Evolutionary conservation across 2,797 vertebrate species (phyloP).

Genomic region (Tenualosa ilisha): DNA sequence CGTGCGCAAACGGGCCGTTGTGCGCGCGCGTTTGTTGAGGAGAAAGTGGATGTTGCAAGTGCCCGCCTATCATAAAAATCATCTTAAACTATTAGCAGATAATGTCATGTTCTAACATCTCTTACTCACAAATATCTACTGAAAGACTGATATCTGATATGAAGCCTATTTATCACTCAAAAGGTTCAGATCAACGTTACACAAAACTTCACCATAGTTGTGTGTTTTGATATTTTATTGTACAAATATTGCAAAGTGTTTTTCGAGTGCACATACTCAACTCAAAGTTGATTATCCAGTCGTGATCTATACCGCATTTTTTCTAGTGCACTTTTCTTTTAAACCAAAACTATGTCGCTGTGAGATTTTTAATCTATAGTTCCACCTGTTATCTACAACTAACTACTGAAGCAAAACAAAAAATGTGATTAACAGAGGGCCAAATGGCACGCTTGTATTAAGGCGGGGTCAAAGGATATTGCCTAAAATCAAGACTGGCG

Average conservation of each 20-base stretch:
- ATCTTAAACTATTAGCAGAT: background rate
- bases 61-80: background rate
- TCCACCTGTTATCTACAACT: slow-evolving; percentile 21
- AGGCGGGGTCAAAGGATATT: slow-evolving; percentile 68
- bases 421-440: background rate
- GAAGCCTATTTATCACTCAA: background rate
- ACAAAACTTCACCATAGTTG: background rate
- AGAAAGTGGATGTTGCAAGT: background rate
- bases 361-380: background rate
- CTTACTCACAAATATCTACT: background rate
- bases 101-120: background rate
- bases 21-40: background rate
- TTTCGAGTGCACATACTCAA: background rate
- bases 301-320: background rate
- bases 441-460: slow-evolving; percentile 31
- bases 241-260: background rate
- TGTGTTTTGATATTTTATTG: background rate
- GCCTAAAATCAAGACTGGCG: slow-evolving; percentile 67
- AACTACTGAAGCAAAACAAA: background rate
- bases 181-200: background rate
- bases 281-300: background rate
- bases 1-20: background rate
- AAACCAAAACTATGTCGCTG: background rate
- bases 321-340: background rate
- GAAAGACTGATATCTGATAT: no score